These are phyloP conservation scores for Caenorhabditis sinica DNA, from an alignment of 2,888 invertebrate genomes.

Conservation along the genomic window DNA sequence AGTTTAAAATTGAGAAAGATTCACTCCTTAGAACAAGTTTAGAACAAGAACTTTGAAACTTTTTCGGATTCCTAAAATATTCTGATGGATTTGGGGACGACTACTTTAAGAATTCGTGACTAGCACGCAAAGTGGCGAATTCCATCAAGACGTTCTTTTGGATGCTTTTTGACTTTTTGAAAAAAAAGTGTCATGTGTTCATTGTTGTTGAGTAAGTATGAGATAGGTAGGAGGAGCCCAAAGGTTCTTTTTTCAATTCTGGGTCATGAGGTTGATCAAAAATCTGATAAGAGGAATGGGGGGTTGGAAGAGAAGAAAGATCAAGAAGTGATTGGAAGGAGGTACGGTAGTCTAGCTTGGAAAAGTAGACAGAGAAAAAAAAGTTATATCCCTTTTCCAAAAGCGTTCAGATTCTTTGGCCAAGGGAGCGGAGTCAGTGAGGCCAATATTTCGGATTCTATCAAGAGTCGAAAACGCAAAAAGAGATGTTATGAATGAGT, in stretches of 20 bases:
- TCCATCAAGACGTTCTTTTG: neutral
- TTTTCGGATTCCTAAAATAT: constrained; percentile 1
- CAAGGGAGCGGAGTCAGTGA: too few relatives aligned
- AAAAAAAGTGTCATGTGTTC: constrained; percentile 6
- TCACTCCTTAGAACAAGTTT: too few relatives aligned
- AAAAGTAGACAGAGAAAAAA: neutral
- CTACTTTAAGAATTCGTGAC: constrained; percentile 14
- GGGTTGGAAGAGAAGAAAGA: neutral
- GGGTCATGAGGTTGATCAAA: constrained; percentile 23
- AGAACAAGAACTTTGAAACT: neutral
- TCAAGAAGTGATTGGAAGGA: neutral
- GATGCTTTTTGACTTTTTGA: neutral
- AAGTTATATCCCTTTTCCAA: too few relatives aligned
- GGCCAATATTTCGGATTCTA: too few relatives aligned
- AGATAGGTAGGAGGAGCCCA: neutral
- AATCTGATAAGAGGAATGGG: constrained; percentile 9
- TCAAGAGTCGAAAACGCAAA: too few relatives aligned
- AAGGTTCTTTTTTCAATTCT: neutral
- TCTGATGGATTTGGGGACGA: constrained; percentile 4
- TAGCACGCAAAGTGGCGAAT: constrained; percentile 16
- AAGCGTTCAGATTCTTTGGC: too few relatives aligned
- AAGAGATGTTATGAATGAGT: too few relatives aligned
- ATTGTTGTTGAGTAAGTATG: constrained; percentile 2
- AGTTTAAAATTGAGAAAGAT: neutral
- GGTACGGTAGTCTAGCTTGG: neutral